Conservation (phyloP, 1,140 invertebrate genomes). For the Eufriesea mexicana region DNA sequence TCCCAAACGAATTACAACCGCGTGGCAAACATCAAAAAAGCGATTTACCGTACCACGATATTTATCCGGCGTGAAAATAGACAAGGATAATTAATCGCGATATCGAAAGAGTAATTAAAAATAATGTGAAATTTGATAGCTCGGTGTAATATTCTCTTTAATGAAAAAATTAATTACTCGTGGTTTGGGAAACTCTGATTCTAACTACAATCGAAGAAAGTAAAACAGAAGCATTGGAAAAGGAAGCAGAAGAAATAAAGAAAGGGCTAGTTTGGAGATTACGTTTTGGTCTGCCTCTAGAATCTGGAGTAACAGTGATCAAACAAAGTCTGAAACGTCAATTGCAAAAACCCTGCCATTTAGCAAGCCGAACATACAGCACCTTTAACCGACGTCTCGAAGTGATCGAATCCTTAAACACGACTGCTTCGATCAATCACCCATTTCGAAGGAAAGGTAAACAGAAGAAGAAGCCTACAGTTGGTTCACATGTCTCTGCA, state of each 20-base stretch:
- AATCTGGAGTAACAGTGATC: no score
- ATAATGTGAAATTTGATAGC: no score
- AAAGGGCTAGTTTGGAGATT: background rate
- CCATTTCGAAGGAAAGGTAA: no score
- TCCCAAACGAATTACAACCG: background rate
- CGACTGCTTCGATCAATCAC: background rate
- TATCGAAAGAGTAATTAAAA: no score
- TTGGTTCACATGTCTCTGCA: background rate
- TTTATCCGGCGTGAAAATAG: background rate
- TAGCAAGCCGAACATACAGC: background rate
- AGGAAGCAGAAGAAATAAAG: background rate
- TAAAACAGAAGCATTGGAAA: no score
- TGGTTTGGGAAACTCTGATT: no score
- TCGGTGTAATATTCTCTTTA: no score
- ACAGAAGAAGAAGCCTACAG: background rate
- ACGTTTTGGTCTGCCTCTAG: no score
- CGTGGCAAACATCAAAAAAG: background rate
- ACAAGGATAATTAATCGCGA: no score
- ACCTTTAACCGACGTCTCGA: background rate
- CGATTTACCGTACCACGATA: constrained; percentile 3
- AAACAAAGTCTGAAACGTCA: no score
- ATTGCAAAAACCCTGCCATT: background rate
- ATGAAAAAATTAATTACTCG: no score
- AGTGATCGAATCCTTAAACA: background rate
- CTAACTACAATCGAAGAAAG: no score